Base-by-base conservation (phyloP, 2,888 invertebrate species). In the Leistus spinibarbis region DNA sequence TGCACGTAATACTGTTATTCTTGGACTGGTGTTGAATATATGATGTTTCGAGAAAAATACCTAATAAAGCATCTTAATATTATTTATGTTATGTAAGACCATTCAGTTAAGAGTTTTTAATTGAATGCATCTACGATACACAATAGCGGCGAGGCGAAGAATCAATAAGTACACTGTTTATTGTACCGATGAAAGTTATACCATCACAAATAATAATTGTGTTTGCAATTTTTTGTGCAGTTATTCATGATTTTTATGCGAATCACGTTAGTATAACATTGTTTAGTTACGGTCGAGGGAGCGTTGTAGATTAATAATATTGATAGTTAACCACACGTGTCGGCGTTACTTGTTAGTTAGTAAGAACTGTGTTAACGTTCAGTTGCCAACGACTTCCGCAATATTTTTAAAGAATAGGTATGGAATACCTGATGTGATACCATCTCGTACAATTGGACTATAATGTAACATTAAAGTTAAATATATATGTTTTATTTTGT, bases 321-420 rank as follows among this genome's bases (percentile, higher is more conserved):
- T 40, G 53, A 66, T 66, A 66, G 40, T 40, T 20, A 66, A 66
- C 60, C 66, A 66, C 24, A 66, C 53, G 53, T 66, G 66, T 40
- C 66, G 40, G 66, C 24, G 24, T 62, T 62, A 40, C 40, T 40
- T 40, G 40, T 40, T 40, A 40, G 40, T 40, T 40, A 40, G 40
- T 40, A 40, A 40, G 40, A 40, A 40, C 40, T 40, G 40, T 40
- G 40, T 40, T 40, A 40, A 40, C 40, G 40, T 40, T 40, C 40
- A 40, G 40, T 40, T 10, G n/a, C n/a, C 40, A 40, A 40, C 2
- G 7, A 40, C 40, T 40, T 40, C 40, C 40, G 40, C 13, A 5
- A 10, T 40, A 10, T 40, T 13, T 40, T 40, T 40, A 40, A 40
- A 40, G n/a, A 40, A 40, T 40, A 2, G 10, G 40, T 2, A 40